phyloP scores from a whole-genome alignment of 2,113 vertebrate genomes.

The Pristiophorus japonicus region DNA sequence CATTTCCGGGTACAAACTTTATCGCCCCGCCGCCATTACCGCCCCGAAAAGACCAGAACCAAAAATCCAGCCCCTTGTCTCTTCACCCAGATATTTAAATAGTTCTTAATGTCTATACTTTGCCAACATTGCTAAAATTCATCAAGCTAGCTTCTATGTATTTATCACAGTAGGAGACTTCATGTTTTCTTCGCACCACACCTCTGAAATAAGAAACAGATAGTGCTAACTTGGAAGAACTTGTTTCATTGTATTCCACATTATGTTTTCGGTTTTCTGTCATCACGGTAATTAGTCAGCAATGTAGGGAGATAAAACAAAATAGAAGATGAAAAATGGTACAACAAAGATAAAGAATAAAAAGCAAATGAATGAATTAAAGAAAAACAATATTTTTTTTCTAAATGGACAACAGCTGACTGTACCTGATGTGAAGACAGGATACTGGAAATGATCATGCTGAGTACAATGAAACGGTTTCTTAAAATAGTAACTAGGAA shows the following conservation, averaged over 20 bases:
- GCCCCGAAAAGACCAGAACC: too few species aligned
- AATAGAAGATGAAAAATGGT: not conserved
- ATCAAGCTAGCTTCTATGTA: not conserved
- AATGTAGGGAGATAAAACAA: not conserved
- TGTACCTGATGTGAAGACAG: not conserved
- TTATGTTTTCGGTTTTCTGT: not conserved
- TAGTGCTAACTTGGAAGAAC: not conserved
- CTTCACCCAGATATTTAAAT: too few species aligned
- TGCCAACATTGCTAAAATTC: not conserved
- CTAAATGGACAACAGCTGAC: not conserved
- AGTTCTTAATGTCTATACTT: not conserved
- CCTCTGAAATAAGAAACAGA: not conserved
- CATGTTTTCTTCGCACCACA: too few species aligned
- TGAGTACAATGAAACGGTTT: not conserved
- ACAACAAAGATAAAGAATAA: not conserved
- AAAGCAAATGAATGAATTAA: not conserved
- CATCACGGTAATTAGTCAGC: not conserved
- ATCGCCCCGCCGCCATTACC: too few species aligned
- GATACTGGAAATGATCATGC: not conserved
- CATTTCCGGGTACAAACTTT: too few species aligned
- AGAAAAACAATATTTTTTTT: too few species aligned
- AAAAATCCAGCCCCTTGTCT: too few species aligned
- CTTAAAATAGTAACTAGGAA: slow-evolving; percentile 29
- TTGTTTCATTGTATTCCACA: not conserved
- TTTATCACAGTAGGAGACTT: not conserved